Base-by-base conservation (phyloP, 2,797 vertebrate genomes). In the Sphaeramia orbicularis region DNA sequence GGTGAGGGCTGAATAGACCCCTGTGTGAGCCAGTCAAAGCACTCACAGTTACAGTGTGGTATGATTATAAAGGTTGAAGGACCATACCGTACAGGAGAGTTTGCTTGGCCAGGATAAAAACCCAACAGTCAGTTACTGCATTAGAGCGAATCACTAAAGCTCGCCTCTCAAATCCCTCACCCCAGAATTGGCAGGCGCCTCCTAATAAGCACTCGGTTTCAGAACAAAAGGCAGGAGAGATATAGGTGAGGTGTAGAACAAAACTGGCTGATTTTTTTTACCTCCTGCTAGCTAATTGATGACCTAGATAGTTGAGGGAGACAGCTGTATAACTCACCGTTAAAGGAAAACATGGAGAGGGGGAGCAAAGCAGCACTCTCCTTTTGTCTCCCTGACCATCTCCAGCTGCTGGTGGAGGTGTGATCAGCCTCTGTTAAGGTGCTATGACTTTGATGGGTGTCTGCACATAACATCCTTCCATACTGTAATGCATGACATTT, bases 271-370 rank as follows among this genome's bases (percentile, higher is more conserved):
- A 56, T 50, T 72, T 56, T 66, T 70, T 71, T 70, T 44, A 66
- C 76, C 76, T 71, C 68, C 79, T 70, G 67, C 79, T 57, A 19
- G 55, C 68, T 92, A 93, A 94, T 91, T 93, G 89, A 94, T 91
- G 88, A 81, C 83, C 74, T 47, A 53, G 83, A 87, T 84, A 78
- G 83, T 84, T 67, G 77, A 60, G 70, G 81, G 62, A 85, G 91
- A 90, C 88, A 88, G 88, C 69, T 81, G 80, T 70, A 83, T 89
- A 91, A 91, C 70, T 89, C 86, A 89, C 63, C 10, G 75, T 65
- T 85, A 77, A 78, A 75, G 70, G 78, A 82, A 80, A 83, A 76
- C 67, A 64, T 40, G 45, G 60, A 37, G 42, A 65, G 51, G 72
- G 65, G 6, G 63, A 35, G 65, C 30, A 43, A 57, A 48, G 59